Evolutionary conservation across 2,113 vertebrate genomes (phyloP), one percentile per base, ranked within the genome.

Genomic region (Pachyramphus minor): DNA sequence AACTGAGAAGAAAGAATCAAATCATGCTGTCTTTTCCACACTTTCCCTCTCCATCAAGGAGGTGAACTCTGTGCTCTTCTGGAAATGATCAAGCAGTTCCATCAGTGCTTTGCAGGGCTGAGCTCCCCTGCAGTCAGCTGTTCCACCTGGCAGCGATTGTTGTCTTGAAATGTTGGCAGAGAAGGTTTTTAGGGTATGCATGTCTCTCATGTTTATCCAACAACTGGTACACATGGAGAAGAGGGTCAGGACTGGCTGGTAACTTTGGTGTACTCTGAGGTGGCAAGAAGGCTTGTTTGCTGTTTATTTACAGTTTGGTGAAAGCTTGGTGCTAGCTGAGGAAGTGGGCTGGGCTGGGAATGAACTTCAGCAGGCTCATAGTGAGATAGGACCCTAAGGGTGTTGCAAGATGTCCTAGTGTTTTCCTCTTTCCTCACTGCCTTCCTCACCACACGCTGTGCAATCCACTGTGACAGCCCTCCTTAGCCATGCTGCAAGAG

Each of bases 401-500:
- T 93, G 50, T 92, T 94, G 96, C 92, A 93, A 95, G 79, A 94
- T 62, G 68, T 84, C 17, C 67, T 82, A 45, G 83, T 93, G 90
- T 41, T 80, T 96, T 94, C 67, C 75, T 95, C 88, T 94, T 95
- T 91, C 67, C 28, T 92, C 78, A 37, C 35, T 45, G 18, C 25
- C 18, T 8, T 86, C 37, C 75, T 14, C 72, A 79, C 78, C 8
- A 0, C 68, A 78, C 73, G 28, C 47, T 13, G 0, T 59, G 82
- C 52, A 74, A 75, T 30, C 24, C 35, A 3, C 56, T 41, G 37
- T 30, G 52, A 84, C 1, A 41, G 31, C 49, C 41, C 56, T 82
- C 83, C n/a, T 41, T 59, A 67, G 33, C 33, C 21, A 21, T 27
- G 49, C 58, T 68, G 82, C 78, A 85, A 84, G 53, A 82, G 44